phyloP scores from a whole-genome alignment of 2,888 invertebrate genomes.

The Amblyjoppa fuscipennis region DNA sequence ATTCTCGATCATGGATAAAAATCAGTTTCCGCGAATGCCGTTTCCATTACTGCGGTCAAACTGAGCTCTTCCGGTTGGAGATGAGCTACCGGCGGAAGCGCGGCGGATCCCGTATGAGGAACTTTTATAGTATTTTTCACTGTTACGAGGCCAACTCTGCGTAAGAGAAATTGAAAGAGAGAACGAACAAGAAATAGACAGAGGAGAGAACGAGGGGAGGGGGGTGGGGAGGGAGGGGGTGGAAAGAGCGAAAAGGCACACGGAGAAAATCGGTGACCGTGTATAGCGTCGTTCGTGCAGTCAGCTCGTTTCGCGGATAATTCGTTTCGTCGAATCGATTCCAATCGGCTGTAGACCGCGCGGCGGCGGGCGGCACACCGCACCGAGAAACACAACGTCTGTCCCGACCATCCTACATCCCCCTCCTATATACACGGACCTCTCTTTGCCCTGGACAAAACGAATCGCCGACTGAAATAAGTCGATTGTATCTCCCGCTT shows the following conservation, averaged over 20 bases:
- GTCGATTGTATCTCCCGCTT: slow-evolving; percentile 57
- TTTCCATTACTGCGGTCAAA: neutral
- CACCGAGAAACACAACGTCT: slow-evolving; percentile 6
- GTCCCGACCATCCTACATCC: slow-evolving; percentile 1
- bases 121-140: slow-evolving; percentile 8
- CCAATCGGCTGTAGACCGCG: slow-evolving; percentile 43
- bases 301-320: slow-evolving; percentile 58
- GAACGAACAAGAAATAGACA: neutral
- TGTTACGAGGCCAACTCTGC: neutral
- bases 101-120: neutral
- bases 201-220: neutral
- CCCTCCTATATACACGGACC: slow-evolving; percentile 9
- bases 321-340: slow-evolving; percentile 64
- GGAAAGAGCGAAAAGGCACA: slow-evolving; percentile 1
- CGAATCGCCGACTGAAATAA: slow-evolving; percentile 62
- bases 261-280: slow-evolving; percentile 5
- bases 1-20: slow-evolving; percentile 2
- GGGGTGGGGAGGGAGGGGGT: neutral
- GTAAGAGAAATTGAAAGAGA: slow-evolving; percentile 10
- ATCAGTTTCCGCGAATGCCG: neutral
- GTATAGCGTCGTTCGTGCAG: slow-evolving; percentile 39
- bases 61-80: slow-evolving; percentile 7
- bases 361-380: slow-evolving; percentile 26
- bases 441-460: slow-evolving; percentile 45
- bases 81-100: neutral